Evolutionary conservation across 2,888 invertebrate genomes (phyloP).

Genomic region (Hartigia nigra): DNA sequence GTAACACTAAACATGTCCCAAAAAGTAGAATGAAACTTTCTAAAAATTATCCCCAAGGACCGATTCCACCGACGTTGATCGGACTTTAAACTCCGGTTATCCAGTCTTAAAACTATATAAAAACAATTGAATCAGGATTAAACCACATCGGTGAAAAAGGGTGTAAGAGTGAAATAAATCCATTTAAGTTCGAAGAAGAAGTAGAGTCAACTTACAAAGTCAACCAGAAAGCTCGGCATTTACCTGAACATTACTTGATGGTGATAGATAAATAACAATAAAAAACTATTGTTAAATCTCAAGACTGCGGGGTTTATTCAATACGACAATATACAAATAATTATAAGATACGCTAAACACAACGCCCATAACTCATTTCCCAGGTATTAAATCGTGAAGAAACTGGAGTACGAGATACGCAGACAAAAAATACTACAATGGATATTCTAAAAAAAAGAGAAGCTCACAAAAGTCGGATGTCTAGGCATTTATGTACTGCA

Average conservation of each 20-base stretch:
- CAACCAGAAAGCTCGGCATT: neutral
- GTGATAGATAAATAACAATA: neutral
- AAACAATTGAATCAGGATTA: too few species aligned
- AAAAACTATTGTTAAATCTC: conserved; percentile 11
- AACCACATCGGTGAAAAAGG: too few species aligned
- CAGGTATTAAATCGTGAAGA: conserved; percentile 21
- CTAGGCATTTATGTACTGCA: neutral
- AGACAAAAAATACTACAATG: neutral
- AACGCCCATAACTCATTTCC: neutral
- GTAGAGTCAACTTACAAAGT: neutral
- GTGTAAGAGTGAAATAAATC: neutral
- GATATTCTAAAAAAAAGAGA: neutral
- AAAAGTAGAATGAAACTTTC: too few species aligned
- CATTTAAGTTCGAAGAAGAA: neutral
- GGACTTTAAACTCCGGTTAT: too few species aligned
- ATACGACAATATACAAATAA: conserved; percentile 46
- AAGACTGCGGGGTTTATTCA: conserved; percentile 43
- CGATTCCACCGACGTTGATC: too few species aligned
- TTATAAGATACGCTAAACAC: conserved; percentile 20
- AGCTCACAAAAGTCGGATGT: neutral
- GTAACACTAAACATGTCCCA: neutral
- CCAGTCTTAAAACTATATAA: too few species aligned
- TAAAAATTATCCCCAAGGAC: too few species aligned
- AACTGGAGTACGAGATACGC: conserved; percentile 11
- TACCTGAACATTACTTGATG: neutral